A percentile compares a stretch with the other conserved stretches of the same genome.
phyloP scores from a whole-genome alignment of 2,888 invertebrate species.

The Himalopsyche tibetana region DNA sequence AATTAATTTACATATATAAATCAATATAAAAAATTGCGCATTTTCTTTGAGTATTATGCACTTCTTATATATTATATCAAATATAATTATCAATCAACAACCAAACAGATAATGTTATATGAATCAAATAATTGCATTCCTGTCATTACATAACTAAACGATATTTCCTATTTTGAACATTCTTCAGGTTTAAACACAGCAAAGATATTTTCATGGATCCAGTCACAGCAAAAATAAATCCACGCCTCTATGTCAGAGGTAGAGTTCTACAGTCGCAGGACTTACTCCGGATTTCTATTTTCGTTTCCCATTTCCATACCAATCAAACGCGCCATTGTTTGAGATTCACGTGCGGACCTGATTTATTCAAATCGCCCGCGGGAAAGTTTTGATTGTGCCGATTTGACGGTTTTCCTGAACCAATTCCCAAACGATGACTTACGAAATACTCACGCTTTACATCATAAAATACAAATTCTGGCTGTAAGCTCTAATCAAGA shows the following conservation, averaged over 20 bases:
- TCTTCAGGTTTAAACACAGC: no score
- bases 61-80: no score
- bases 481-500: no score
- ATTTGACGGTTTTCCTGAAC: slow-evolving; percentile 49
- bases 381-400: slow-evolving; percentile 55
- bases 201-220: no score
- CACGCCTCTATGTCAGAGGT: slow-evolving; percentile 8
- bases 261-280: slow-evolving; percentile 10
- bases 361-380: slow-evolving; percentile 58
- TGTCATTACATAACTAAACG: no score
- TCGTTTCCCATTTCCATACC: slow-evolving; percentile 62
- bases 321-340: slow-evolving; percentile 70
- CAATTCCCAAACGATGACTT: slow-evolving; percentile 22
- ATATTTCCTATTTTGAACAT: no score
- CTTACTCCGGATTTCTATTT: slow-evolving; percentile 50
- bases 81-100: no score
- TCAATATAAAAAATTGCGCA: no score
- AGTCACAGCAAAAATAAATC: not conserved
- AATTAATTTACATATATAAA: no score
- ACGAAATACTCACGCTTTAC: not conserved
- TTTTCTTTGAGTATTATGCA: no score
- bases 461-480: not conserved
- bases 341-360: slow-evolving; percentile 59
- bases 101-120: no score
- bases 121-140: no score